These are phyloP conservation scores for Psittacula cyanocephala DNA, from an alignment of 2,113 vertebrate genomes.

Conservation along the genomic window DNA sequence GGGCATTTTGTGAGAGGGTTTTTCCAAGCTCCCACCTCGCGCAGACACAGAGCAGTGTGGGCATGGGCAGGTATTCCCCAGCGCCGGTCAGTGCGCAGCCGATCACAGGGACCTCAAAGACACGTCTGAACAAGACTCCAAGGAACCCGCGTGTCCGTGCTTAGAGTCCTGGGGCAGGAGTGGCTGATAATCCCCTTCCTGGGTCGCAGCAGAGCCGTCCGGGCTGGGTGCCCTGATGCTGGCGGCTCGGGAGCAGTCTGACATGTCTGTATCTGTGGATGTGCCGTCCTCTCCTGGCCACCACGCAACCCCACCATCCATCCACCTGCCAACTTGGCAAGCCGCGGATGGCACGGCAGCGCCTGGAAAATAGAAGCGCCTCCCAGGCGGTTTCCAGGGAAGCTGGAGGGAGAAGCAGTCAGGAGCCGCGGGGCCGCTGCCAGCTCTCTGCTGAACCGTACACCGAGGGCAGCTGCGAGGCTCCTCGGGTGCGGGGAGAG, in stretches of 20 bases:
- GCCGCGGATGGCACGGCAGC: background rate
- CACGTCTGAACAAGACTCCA: background rate
- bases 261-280: background rate
- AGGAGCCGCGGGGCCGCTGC: background rate
- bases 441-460: background rate
- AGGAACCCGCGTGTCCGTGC: background rate
- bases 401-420: conserved; percentile 10
- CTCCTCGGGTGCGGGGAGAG: background rate
- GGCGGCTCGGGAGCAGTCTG: background rate
- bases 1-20: background rate
- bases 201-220: background rate
- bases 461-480: background rate
- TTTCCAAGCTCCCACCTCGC: background rate
- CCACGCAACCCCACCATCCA: background rate
- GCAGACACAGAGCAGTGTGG: background rate
- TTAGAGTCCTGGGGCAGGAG: background rate
- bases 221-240: background rate
- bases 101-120: background rate
- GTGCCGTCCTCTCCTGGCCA: background rate
- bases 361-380: background rate
- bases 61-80: conserved; percentile 23
- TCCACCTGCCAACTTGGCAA: conserved; percentile 2
- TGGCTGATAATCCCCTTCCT: background rate
- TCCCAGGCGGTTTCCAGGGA: background rate
- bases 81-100: fast-evolving